Evolutionary conservation across 2,113 vertebrate genomes (phyloP).

Genomic region (Malurus cyaneus): DNA sequence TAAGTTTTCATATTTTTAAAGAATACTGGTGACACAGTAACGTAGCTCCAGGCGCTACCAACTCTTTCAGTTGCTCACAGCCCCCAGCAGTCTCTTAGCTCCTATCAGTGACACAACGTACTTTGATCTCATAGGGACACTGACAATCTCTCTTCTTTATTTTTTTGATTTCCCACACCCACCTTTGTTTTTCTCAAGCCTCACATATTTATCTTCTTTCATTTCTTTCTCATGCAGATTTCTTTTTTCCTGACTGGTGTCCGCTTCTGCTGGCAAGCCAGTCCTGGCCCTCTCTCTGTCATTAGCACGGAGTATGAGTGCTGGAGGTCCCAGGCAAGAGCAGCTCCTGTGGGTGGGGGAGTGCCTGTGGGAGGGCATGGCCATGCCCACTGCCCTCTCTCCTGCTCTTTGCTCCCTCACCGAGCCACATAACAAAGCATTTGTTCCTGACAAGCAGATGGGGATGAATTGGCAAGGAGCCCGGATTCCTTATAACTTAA

Average conservation of each 20-base stretch:
- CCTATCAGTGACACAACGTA: fast-evolving
- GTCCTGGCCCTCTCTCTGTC: background rate
- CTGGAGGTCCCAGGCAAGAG: background rate
- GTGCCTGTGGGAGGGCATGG: background rate
- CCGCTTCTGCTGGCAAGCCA: background rate
- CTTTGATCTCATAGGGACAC: background rate
- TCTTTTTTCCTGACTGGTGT: background rate
- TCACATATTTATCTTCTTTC: background rate
- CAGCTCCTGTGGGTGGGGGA: background rate
- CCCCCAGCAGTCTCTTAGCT: background rate
- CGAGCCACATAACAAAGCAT: background rate
- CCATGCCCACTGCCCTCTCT: background rate
- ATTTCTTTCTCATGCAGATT: background rate
- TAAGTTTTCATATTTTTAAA: background rate
- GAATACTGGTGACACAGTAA: background rate
- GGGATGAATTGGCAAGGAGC: conserved; percentile 36
- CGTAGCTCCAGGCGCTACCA: background rate
- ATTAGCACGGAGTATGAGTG: background rate
- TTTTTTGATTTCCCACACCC: background rate
- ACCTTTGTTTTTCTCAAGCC: background rate
- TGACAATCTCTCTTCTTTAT: background rate
- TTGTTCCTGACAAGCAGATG: conserved; percentile 29
- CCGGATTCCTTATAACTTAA: background rate
- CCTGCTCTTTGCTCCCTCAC: background rate
- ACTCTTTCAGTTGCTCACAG: background rate